Evolutionary conservation across 2,888 invertebrate genomes (phyloP).

Genomic region (Parasteatoda lunata): DNA sequence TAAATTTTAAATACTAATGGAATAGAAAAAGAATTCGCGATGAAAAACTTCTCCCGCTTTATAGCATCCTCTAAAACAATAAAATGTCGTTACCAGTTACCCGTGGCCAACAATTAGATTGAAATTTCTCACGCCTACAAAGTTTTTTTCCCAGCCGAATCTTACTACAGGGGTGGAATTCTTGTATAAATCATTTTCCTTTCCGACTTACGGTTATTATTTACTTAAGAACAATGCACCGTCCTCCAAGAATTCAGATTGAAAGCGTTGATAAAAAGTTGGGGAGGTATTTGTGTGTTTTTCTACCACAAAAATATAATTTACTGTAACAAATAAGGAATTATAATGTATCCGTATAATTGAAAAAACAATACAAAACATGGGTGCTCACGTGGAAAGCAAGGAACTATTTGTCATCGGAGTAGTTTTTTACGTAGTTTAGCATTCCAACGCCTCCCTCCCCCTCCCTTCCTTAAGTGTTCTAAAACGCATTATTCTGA

Average conservation of each 20-base stretch:
- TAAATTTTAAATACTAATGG: no score
- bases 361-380: background rate
- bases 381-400: no score
- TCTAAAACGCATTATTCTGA: no score
- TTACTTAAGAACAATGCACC: constrained; percentile 26
- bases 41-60: no score
- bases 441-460: no score
- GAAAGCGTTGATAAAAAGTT: background rate
- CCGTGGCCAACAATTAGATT: no score
- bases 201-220: constrained; percentile 16
- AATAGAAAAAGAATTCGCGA: no score
- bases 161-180: background rate
- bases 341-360: constrained; percentile 12
- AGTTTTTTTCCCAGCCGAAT: background rate
- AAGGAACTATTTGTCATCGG: no score
- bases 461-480: no score
- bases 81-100: no score
- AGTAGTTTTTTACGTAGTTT: no score
- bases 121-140: background rate
- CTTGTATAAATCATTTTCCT: constrained; percentile 11
- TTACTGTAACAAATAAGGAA: constrained; percentile 16
- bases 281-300: constrained; percentile 12
- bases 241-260: constrained; percentile 7
- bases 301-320: constrained; percentile 11
- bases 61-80: no score